Evolutionary conservation across 2,797 vertebrate species (phyloP).

Genomic region (Protonibea diacanthus): DNA sequence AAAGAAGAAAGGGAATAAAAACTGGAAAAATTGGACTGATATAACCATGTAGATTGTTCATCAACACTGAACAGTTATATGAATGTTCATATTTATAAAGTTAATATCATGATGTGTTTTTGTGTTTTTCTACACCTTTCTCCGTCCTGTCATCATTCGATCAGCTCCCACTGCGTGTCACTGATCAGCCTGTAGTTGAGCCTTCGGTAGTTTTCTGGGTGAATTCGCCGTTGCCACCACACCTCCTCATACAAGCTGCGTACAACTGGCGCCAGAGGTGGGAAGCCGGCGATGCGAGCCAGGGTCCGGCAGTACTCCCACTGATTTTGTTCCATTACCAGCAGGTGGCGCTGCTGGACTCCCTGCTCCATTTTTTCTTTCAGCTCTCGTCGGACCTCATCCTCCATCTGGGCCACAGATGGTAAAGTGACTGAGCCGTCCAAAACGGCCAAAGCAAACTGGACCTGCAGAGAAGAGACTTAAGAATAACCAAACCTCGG

Average conservation of each 20-base stretch:
- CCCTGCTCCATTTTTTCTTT: slow-evolving; percentile 55
- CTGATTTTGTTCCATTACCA: slow-evolving; percentile 78
- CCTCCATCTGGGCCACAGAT: slow-evolving; percentile 76
- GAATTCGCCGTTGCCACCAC: slow-evolving; percentile 55
- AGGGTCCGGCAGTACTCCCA: slow-evolving; percentile 84
- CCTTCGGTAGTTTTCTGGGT: slow-evolving; percentile 72
- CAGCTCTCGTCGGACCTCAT: slow-evolving; percentile 52
- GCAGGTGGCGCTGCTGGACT: slow-evolving; percentile 75
- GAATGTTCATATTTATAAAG: neutral
- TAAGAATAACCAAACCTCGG: neutral
- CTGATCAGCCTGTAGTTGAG: slow-evolving; percentile 79
- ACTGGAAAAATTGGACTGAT: no score
- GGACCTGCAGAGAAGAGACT: slow-evolving; percentile 62
- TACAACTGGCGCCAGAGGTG: slow-evolving; percentile 65
- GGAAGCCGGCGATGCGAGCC: slow-evolving; percentile 71
- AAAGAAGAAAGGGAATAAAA: no score
- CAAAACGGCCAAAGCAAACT: slow-evolving; percentile 81
- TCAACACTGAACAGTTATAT: neutral
- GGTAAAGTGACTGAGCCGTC: slow-evolving; percentile 79
- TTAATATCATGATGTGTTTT: neutral
- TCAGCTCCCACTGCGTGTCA: slow-evolving; percentile 74
- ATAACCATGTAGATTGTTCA: neutral
- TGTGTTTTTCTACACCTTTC: neutral
- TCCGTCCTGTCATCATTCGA: neutral
- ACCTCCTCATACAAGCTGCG: slow-evolving; percentile 81